phyloP scores from a whole-genome alignment of 2,113 vertebrate species.

The Eptesicus fuscus region DNA sequence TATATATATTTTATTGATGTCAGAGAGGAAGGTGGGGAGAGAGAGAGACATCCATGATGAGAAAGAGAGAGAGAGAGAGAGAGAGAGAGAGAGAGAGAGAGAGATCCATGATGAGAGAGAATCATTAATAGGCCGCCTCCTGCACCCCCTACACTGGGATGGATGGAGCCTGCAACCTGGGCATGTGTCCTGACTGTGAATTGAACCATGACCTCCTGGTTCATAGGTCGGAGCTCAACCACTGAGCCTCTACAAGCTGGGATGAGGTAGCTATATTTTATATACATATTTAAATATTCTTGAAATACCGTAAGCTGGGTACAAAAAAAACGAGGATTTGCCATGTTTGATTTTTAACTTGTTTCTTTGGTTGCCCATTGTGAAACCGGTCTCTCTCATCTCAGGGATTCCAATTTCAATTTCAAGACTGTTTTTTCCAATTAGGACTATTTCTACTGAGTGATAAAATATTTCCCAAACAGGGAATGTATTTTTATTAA shows the following conservation, averaged over 20 bases:
- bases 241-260: neutral
- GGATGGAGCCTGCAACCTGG: fast-evolving
- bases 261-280: neutral
- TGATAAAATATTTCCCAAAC: constrained; percentile 13
- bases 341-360: neutral
- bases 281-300: constrained; percentile 20
- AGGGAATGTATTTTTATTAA: neutral
- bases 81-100: too few relatives aligned
- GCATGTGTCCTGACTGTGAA: neutral
- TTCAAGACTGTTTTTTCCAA: neutral
- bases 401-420: neutral
- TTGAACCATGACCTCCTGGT: neutral
- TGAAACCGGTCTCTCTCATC: neutral
- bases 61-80: neutral
- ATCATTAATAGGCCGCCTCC: neutral
- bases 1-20: too few relatives aligned
- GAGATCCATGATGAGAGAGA: neutral
- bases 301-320: neutral
- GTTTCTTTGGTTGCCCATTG: neutral
- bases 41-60: too few relatives aligned
- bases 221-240: neutral
- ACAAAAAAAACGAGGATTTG: neutral
- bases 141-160: too few relatives aligned
- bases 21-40: too few relatives aligned
- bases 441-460: neutral